Evolutionary conservation across 2,888 invertebrate species (phyloP), one percentile per base, ranked within the genome.

Genomic region (Andrena marginata): DNA sequence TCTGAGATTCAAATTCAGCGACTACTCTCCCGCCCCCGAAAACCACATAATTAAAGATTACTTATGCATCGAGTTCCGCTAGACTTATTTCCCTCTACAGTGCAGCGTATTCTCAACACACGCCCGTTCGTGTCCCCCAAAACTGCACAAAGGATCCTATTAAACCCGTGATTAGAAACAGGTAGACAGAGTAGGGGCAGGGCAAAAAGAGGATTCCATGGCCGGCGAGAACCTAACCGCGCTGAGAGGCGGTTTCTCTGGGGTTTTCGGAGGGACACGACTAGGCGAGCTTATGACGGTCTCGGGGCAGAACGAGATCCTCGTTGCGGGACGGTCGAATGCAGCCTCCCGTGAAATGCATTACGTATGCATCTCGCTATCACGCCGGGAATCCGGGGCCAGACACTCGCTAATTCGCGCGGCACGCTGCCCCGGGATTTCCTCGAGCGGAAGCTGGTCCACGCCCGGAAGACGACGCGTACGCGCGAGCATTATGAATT

Each of bases 311-410:
- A 78, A 86, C 65, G 73, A 88, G 81, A 87, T 78, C 67, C 78
- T 77, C 74, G 83, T 88, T 76, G 86, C 77, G 64, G 63, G 31
- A 60, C 73, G 59, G 62, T 35, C 77, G 82, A 71, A 75, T 63
- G 82, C 87, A 83, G 78, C 78, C 79, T 73, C 72, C 75, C 82
- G 85, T 85, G 89, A 89, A 86, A 87, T 85, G 85, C 88, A 90
- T 89, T 90, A 89, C 88, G 87, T 90, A 89, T 90, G 90, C 89
- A 85, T 88, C 89, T 80, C 85, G 80, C 81, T 75, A 89, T 83
- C 89, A 74, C 86, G 84, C 63, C 80, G 82, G 71, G 83, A 87
- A 89, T 85, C 85, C 86, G 84, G 84, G 84, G 54, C 77, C 87
- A 86, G 89, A 84, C 89, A 70, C 78, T 81, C 83, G 88, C 83